Percentiles rank a stretch among this genome's conserved stretches.
These are phyloP conservation scores for Limnephilus auricula DNA, from an alignment of 2,888 invertebrate genomes.

Conservation along the genomic window DNA sequence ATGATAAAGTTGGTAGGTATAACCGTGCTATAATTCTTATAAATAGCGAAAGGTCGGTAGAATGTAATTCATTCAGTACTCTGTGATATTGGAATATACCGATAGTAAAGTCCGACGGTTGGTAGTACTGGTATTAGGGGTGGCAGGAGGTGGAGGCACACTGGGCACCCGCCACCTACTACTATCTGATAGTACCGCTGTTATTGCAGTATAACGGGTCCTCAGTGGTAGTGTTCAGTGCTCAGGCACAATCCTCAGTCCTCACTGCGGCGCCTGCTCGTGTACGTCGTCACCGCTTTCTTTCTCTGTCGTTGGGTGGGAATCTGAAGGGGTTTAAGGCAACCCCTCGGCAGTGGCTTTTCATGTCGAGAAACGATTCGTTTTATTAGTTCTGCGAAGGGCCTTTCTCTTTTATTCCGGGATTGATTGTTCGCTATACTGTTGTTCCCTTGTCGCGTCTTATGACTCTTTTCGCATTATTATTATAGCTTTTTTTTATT, in stretches of 20 bases:
- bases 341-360: constrained; percentile 21
- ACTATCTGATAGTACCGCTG: constrained; percentile 52
- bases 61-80: background rate
- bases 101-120: background rate
- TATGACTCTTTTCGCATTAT: constrained; percentile 43
- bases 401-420: constrained; percentile 27
- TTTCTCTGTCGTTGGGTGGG: constrained; percentile 20
- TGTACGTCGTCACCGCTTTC: constrained; percentile 49
- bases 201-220: constrained; percentile 60
- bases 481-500: constrained; percentile 50
- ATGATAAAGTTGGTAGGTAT: background rate
- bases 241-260: background rate
- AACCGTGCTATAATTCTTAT: background rate
- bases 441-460: constrained; percentile 43
- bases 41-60: background rate
- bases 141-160: background rate
- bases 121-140: background rate
- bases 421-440: constrained; percentile 41
- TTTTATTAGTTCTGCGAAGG: constrained; percentile 49
- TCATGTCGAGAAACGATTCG: constrained; percentile 39
- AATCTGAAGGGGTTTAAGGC: constrained; percentile 9
- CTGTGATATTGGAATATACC: background rate
- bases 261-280: constrained; percentile 46
- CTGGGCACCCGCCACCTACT: background rate
- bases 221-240: background rate